Percentiles rank a stretch among this genome's conserved stretches.
Evolutionary conservation across 2,113 vertebrate species (phyloP).

Genomic region (Grammomys surdaster): DNA sequence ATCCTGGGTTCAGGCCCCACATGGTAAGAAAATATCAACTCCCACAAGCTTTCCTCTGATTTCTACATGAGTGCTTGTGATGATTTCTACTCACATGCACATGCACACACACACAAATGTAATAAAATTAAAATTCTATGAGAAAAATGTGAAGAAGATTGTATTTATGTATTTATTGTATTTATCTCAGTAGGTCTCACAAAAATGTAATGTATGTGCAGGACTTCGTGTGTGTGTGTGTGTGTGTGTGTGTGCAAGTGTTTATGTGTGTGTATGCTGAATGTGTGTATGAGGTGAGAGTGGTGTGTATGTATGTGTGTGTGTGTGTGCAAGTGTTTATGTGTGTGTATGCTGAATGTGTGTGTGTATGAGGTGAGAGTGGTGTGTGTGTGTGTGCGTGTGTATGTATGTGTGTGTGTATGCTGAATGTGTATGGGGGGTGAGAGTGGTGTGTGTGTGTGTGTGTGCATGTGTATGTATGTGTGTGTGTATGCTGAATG

Average conservation of each 20-base stretch:
- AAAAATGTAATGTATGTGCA: not conserved
- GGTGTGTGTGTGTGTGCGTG: not conserved
- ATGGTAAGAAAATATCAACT: not conserved
- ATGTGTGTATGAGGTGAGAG: no score
- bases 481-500: no score
- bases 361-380: no score
- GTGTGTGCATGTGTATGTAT: no score
- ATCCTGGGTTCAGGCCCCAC: not conserved
- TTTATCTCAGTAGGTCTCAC: not conserved
- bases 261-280: no score
- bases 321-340: not conserved
- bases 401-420: not conserved
- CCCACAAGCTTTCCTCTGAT: not conserved
- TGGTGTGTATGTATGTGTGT: no score
- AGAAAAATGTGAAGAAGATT: not conserved
- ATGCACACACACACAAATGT: not conserved
- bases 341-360: no score
- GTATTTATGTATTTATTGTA: conserved; percentile 25
- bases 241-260: not conserved
- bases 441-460: not conserved
- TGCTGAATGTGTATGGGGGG: not conserved
- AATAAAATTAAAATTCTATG: not conserved
- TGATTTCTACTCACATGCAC: not conserved
- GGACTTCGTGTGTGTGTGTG: no score
- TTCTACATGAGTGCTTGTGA: not conserved